A percentile compares a stretch with the other conserved stretches of the same genome.
These are phyloP conservation scores for Drosophila hamatofila DNA, from an alignment of 2,888 invertebrate genomes.

Conservation along the genomic window DNA sequence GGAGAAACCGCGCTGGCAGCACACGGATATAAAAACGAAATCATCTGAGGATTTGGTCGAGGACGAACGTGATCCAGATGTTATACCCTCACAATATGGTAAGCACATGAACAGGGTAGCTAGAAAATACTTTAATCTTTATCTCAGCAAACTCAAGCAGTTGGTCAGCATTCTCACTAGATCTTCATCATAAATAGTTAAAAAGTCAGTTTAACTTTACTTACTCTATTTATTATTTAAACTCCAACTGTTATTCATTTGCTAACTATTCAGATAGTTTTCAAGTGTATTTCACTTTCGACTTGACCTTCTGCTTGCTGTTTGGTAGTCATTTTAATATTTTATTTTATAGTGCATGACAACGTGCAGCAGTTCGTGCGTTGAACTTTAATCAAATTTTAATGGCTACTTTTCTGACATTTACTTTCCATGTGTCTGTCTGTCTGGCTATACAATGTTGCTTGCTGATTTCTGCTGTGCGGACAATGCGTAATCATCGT, in stretches of 20 bases:
- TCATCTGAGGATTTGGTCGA: slow-evolving; percentile 85
- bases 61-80: slow-evolving; percentile 88
- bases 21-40: slow-evolving; percentile 86
- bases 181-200: neutral
- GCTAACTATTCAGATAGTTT: neutral
- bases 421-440: slow-evolving; percentile 67
- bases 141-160: neutral
- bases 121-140: too few species aligned
- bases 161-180: too few species aligned
- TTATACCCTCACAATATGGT: slow-evolving; percentile 92
- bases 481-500: slow-evolving; percentile 61
- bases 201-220: neutral
- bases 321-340: slow-evolving; percentile 1
- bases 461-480: slow-evolving; percentile 19
- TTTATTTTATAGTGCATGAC: slow-evolving; percentile 50
- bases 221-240: too few species aligned
- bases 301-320: neutral
- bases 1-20: slow-evolving; percentile 85
- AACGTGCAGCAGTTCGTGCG: slow-evolving; percentile 36
- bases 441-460: slow-evolving; percentile 21
- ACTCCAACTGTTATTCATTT: too few species aligned
- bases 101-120: slow-evolving; percentile 51
- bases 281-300: neutral
- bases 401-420: slow-evolving; percentile 61
- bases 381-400: slow-evolving; percentile 74